Evolutionary conservation across 2,888 invertebrate genomes (phyloP), one percentile per base, ranked within the genome.

Genomic region (Hemaris fuciformis): DNA sequence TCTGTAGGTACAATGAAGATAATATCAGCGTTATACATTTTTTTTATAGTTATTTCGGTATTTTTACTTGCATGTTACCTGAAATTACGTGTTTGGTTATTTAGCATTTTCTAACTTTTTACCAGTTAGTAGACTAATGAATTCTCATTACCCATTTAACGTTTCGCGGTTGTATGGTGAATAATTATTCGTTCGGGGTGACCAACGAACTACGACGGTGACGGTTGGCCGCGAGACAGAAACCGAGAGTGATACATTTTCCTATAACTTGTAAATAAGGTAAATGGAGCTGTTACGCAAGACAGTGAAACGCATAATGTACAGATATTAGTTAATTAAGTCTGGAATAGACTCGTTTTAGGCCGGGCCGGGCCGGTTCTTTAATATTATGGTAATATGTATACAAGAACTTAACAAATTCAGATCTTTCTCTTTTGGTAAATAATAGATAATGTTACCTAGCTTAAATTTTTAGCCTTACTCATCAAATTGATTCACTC

Each of bases 141-240:
- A 53, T 53, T 53, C 27, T 15, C 13, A 23, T 60, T 41, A 42
- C 48, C 15, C 41, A 25, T 56, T 34, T 34, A 42, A 45, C 53
- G 41, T 38, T 58, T 45, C 45, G 23, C 25, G 22, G 13, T 13
- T 45, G 22, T 22, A n/a, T 43, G 25, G 70, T 75, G 71, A 70
- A 74, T 73, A 71, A 72, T 75, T 71, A 46, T 45, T 71, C 68
- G 74, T 77, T 58, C 68, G 66, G 77, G 88, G 89, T 88, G 88
- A 65, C 64, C 89, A 85, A 62, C 79, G 70, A 76, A 87, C 86
- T 81, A 81, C 91, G 86, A 89, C 87, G 77, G 60, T 59, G 23
- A 60, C 67, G 68, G 38, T 38, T 77, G 70, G 68, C 68, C 77
- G 79, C 83, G 83, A 80, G 85, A 84, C 82, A 83, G 84, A 89